Conservation (phyloP, 2,888 invertebrate species). For the Caenorhabditis sinica region DNA sequence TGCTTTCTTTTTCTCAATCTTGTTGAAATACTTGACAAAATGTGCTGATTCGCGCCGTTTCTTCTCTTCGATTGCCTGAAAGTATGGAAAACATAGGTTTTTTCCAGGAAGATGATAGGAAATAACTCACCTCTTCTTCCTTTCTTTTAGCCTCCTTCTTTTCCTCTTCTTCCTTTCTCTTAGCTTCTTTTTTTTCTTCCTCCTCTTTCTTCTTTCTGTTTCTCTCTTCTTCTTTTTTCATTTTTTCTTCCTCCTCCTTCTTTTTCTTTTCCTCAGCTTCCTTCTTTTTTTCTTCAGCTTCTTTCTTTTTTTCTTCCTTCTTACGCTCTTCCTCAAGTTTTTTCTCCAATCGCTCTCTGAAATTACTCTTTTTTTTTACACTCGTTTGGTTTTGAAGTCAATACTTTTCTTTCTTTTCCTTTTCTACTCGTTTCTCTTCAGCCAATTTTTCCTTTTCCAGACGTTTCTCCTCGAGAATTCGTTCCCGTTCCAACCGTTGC, state of each 20-base stretch:
- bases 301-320: slow-evolving; percentile 63
- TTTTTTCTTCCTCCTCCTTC: slow-evolving; percentile 67
- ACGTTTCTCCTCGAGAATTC: slow-evolving; percentile 59
- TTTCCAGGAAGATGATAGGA: too few species aligned
- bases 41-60: slow-evolving; percentile 70
- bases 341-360: slow-evolving; percentile 62
- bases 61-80: slow-evolving; percentile 69
- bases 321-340: slow-evolving; percentile 69
- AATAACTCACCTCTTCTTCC: slow-evolving; percentile 68
- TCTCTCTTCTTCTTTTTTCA: slow-evolving; percentile 69
- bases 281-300: slow-evolving; percentile 67
- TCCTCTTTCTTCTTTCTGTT: slow-evolving; percentile 60
- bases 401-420: slow-evolving; percentile 70
- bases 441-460: slow-evolving; percentile 69
- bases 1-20: slow-evolving; percentile 69
- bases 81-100: too few species aligned
- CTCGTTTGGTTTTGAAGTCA: background rate
- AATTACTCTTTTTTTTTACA: background rate
- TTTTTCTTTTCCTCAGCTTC: slow-evolving; percentile 68
- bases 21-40: slow-evolving; percentile 76
- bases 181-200: slow-evolving; percentile 57
- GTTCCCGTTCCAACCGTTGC: slow-evolving; percentile 50
- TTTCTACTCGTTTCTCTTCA: slow-evolving; percentile 72
- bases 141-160: slow-evolving; percentile 64
- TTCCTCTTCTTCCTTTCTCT: slow-evolving; percentile 67